These are phyloP conservation scores for Elgaria multicarinata DNA, from an alignment of 2,113 vertebrate species.

Conservation along the genomic window DNA sequence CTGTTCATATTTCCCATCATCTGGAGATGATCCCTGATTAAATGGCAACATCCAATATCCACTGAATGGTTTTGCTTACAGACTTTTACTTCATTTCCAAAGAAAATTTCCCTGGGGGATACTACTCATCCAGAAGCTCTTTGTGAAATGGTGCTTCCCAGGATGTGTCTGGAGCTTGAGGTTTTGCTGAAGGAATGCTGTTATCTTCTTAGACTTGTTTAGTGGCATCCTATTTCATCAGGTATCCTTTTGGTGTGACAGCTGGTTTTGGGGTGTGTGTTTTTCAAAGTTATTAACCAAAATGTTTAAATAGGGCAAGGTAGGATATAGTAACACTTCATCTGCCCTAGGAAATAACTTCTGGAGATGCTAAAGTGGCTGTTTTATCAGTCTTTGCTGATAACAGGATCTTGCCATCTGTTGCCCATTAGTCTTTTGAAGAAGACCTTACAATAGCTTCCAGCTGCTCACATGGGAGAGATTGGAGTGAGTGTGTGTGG, in stretches of 20 bases:
- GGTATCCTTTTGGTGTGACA: neutral
- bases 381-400: conserved; percentile 26
- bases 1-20: neutral
- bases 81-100: no score
- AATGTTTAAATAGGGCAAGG: conserved; percentile 10
- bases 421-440: conserved; percentile 3
- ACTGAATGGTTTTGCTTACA: neutral
- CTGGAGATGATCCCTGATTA: neutral
- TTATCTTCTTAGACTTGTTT: neutral
- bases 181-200: neutral
- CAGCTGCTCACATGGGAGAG: neutral
- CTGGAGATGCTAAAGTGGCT: conserved; percentile 23
- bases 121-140: neutral
- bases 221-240: neutral
- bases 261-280: neutral
- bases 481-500: neutral
- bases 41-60: neutral
- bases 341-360: conserved; percentile 29
- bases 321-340: conserved; percentile 1
- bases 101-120: neutral
- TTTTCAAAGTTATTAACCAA: neutral
- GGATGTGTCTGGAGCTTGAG: neutral
- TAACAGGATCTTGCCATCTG: conserved; percentile 48
- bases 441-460: neutral
- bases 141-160: neutral